Percentiles rank a stretch among this genome's conserved stretches.
phyloP scores from a whole-genome alignment of 2,888 invertebrate species.

The Apotomis betuletana region DNA sequence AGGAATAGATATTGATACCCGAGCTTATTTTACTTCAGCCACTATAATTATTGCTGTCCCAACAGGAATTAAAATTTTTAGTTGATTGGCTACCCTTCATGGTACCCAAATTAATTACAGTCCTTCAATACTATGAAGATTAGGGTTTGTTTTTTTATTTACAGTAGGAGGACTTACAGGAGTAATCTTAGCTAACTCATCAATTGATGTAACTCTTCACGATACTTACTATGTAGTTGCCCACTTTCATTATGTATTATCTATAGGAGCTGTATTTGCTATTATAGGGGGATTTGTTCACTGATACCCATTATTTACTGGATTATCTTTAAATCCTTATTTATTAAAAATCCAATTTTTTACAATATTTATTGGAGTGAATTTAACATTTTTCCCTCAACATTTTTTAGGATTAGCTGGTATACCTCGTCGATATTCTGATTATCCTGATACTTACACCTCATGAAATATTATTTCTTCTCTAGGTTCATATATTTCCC shows the following conservation, averaged over 20 bases:
- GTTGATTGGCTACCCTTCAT: conserved; percentile 89
- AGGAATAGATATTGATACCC: conserved; percentile 92
- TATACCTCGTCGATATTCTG: conserved; percentile 90
- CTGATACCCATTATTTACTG: conserved; percentile 88
- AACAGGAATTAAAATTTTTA: conserved; percentile 92
- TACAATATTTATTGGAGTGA: conserved; percentile 89
- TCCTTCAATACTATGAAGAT: conserved; percentile 85
- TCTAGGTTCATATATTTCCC: conserved; percentile 86
- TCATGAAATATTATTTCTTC: conserved; percentile 88
- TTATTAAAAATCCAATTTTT: conserved; percentile 88
- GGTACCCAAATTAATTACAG: conserved; percentile 85
- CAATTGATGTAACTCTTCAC: conserved; percentile 89
- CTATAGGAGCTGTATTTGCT: conserved; percentile 91
- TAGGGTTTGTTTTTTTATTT: conserved; percentile 91
- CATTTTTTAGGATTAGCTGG: conserved; percentile 84
- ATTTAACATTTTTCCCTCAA: conserved; percentile 92
- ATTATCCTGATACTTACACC: conserved; percentile 87
- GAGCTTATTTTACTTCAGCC: conserved; percentile 92
- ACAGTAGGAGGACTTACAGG: conserved; percentile 89
- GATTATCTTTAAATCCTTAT: conserved; percentile 82
- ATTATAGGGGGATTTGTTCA: conserved; percentile 89
- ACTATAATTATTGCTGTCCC: conserved; percentile 95
- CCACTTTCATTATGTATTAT: conserved; percentile 92
- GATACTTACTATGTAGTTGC: conserved; percentile 94
- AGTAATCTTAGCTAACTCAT: conserved; percentile 88